phyloP scores from a whole-genome alignment of 2,888 invertebrate species.

The Lucinisca nassula region DNA sequence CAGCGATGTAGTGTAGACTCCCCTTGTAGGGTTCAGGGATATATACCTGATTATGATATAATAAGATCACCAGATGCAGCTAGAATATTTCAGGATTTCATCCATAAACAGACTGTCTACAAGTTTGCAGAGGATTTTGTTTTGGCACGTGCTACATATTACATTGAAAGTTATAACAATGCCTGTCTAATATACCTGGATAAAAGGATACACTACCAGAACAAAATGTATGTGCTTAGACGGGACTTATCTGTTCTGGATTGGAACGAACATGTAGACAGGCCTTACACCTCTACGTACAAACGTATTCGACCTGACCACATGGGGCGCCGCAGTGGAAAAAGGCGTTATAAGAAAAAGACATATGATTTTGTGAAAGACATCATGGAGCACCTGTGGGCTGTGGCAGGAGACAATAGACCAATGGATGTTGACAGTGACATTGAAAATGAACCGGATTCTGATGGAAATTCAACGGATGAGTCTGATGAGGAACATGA shows the following conservation, averaged over 20 bases:
- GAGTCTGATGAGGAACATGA: neutral
- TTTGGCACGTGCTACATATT: constrained; percentile 9
- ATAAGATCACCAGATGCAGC: constrained; percentile 9
- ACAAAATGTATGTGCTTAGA: too few relatives aligned
- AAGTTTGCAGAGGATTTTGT: constrained; percentile 34
- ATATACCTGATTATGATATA: constrained; percentile 26
- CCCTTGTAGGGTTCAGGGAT: neutral
- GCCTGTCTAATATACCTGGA: constrained; percentile 18
- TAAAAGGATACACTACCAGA: constrained; percentile 31
- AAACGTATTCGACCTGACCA: neutral
- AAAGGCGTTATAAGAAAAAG: constrained; percentile 26
- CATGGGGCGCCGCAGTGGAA: neutral
- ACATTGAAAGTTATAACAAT: constrained; percentile 37
- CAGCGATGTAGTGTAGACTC: constrained; percentile 7
- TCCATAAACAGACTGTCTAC: neutral
- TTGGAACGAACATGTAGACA: constrained; percentile 35
- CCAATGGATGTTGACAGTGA: neutral
- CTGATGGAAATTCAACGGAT: neutral
- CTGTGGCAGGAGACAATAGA: neutral
- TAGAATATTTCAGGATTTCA: neutral
- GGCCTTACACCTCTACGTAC: constrained; percentile 13
- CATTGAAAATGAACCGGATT: neutral
- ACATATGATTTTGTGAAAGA: constrained; percentile 28
- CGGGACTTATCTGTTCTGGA: constrained; percentile 11
- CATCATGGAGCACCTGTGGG: neutral